Percentiles rank a stretch among this genome's conserved stretches.
Evolutionary conservation across 2,888 invertebrate genomes (phyloP).

Genomic region (Luperina testacea): DNA sequence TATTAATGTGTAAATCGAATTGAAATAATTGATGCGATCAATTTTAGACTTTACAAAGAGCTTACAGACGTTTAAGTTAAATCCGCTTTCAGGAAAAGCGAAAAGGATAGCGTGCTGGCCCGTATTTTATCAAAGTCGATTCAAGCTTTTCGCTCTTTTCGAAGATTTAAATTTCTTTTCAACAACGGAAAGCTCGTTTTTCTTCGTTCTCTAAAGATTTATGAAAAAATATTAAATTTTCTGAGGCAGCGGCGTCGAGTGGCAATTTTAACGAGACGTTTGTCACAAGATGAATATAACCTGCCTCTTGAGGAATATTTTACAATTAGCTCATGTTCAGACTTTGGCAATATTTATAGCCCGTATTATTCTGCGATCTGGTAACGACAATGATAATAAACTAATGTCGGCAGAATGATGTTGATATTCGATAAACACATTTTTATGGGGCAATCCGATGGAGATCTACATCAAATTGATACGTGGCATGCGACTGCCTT

Average conservation of each 20-base stretch:
- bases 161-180: conserved; percentile 37
- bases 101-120: conserved; percentile 21
- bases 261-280: conserved; percentile 36
- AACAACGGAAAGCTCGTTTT: conserved; percentile 24
- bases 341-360: conserved; percentile 34
- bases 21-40: conserved; percentile 23
- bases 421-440: conserved; percentile 61
- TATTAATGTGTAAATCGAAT: not conserved
- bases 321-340: conserved; percentile 51
- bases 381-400: conserved; percentile 36
- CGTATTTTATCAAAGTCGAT: conserved; percentile 35
- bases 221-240: conserved; percentile 41
- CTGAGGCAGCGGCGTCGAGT: conserved; percentile 31
- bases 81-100: conserved; percentile 34
- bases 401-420: conserved; percentile 49
- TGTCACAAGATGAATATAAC: conserved; percentile 35
- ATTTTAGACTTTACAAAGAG: conserved; percentile 25
- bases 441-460: conserved; percentile 55
- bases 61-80: conserved; percentile 15
- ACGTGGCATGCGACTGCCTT: conserved; percentile 49
- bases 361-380: conserved; percentile 33
- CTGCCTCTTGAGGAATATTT: conserved; percentile 35
- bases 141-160: conserved; percentile 16
- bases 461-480: conserved; percentile 56
- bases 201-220: conserved; percentile 41